Percentiles rank a stretch among this genome's conserved stretches.
phyloP scores from a whole-genome alignment of 2,888 invertebrate genomes.

The Macropis europaea region DNA sequence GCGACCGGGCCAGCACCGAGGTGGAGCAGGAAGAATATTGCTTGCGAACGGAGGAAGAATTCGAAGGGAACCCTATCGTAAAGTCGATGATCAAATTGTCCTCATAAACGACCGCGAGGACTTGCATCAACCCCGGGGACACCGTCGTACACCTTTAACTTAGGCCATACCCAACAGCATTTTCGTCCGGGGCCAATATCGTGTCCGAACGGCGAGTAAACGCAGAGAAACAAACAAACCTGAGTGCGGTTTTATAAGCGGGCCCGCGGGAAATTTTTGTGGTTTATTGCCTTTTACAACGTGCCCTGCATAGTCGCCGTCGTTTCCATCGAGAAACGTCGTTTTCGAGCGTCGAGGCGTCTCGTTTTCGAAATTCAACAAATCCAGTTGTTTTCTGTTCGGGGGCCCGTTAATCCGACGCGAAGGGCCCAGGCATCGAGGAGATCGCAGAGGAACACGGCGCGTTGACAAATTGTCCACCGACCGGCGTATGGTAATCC shows the following conservation, averaged over 20 bases:
- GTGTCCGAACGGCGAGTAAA: no score
- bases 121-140: not conserved
- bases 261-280: constrained; percentile 59
- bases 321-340: no score
- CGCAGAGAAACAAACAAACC: constrained; percentile 86
- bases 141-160: no score
- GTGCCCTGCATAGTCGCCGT: no score
- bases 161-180: no score
- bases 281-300: constrained; percentile 69
- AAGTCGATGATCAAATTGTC: constrained; percentile 72
- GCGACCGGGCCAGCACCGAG: not conserved
- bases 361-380: not conserved
- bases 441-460: constrained; percentile 36
- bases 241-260: constrained; percentile 77
- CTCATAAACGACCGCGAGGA: constrained; percentile 59
- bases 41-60: not conserved
- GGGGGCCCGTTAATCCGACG: constrained; percentile 16
- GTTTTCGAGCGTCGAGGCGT: not conserved
- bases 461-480: constrained; percentile 49
- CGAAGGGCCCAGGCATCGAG: not conserved
- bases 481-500: constrained; percentile 57
- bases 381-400: not conserved
- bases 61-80: constrained; percentile 70
- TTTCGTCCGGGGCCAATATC: no score
- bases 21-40: constrained; percentile 1